A percentile compares a stretch with the other conserved stretches of the same genome.
Evolutionary conservation across 2,888 invertebrate species (phyloP).

Genomic region (Pollenia amentaria): DNA sequence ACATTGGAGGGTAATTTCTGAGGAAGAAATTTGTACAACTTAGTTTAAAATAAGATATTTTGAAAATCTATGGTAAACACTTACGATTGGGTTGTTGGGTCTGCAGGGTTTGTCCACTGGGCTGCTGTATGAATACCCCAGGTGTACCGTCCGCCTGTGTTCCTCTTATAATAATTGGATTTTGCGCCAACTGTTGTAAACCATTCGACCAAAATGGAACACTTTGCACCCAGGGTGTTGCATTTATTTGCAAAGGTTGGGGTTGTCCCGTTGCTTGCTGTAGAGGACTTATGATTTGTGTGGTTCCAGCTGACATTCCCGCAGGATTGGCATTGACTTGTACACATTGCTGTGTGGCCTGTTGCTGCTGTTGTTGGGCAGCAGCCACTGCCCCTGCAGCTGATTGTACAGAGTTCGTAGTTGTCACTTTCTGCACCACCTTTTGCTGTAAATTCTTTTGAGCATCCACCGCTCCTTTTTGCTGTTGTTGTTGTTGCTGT

Average conservation of each 20-base stretch:
- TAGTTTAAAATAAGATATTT: neutral
- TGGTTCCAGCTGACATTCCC: slow-evolving; percentile 87
- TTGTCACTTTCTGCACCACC: slow-evolving; percentile 86
- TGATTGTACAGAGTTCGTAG: slow-evolving; percentile 82
- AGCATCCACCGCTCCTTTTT: slow-evolving; percentile 76
- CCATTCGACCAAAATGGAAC: slow-evolving; percentile 91
- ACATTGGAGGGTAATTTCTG: slow-evolving; percentile 84
- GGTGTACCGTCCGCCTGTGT: slow-evolving; percentile 90
- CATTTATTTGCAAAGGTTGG: slow-evolving; percentile 90
- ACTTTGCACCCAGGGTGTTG: slow-evolving; percentile 90
- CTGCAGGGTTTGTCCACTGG: slow-evolving; percentile 86
- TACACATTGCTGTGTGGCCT: slow-evolving; percentile 89
- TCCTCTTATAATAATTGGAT: slow-evolving; percentile 91
- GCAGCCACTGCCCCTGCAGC: slow-evolving; percentile 82
- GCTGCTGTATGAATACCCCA: slow-evolving; percentile 93
- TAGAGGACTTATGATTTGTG: slow-evolving; percentile 90
- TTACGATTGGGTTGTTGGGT: slow-evolving; percentile 88
- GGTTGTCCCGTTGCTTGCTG: slow-evolving; percentile 87
- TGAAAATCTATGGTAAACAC: slow-evolving; percentile 76
- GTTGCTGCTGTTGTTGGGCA: slow-evolving; percentile 82
- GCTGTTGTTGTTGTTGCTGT: slow-evolving; percentile 78
- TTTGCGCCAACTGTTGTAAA: slow-evolving; percentile 89
- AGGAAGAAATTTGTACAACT: slow-evolving; percentile 40
- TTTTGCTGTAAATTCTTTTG: slow-evolving; percentile 85
- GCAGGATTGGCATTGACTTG: slow-evolving; percentile 88